Conservation (phyloP, 2,888 invertebrate species). For the Dasypogon diadema region DNA sequence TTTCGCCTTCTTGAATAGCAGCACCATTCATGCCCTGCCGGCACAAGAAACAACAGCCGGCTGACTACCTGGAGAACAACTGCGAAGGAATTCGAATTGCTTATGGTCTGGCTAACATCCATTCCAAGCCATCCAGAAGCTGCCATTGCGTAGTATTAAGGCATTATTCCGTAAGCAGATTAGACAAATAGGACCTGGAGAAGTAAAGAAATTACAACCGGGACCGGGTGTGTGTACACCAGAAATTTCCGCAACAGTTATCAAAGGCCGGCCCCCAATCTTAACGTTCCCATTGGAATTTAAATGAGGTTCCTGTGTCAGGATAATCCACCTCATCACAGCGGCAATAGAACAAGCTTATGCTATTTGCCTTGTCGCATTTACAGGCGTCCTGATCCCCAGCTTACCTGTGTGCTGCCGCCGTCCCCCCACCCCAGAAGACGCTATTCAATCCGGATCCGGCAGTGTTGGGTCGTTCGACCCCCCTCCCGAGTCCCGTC, state of each 20-base stretch:
- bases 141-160: conserved; percentile 1
- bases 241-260: conserved; percentile 27
- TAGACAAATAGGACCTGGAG: conserved; percentile 19
- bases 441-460: too few relatives aligned
- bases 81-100: conserved; percentile 4
- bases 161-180: conserved; percentile 7
- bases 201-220: conserved; percentile 42
- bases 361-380: conserved; percentile 29
- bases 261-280: conserved; percentile 6
- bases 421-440: not conserved
- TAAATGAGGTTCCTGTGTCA: conserved; percentile 43
- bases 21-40: not conserved
- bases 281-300: conserved; percentile 32
- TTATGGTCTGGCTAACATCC: conserved; percentile 21
- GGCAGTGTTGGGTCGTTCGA: not conserved
- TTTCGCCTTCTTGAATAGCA: not conserved
- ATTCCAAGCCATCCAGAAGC: conserved; percentile 5
- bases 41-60: too few relatives aligned
- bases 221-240: conserved; percentile 5
- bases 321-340: conserved; percentile 41
- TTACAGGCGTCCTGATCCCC: conserved; percentile 27
- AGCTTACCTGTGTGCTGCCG: not conserved
- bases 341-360: conserved; percentile 25
- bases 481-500: not conserved
- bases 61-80: conserved; percentile 14